Evolutionary conservation across 2,797 vertebrate species (phyloP).

Genomic region (Amblyraja radiata): DNA sequence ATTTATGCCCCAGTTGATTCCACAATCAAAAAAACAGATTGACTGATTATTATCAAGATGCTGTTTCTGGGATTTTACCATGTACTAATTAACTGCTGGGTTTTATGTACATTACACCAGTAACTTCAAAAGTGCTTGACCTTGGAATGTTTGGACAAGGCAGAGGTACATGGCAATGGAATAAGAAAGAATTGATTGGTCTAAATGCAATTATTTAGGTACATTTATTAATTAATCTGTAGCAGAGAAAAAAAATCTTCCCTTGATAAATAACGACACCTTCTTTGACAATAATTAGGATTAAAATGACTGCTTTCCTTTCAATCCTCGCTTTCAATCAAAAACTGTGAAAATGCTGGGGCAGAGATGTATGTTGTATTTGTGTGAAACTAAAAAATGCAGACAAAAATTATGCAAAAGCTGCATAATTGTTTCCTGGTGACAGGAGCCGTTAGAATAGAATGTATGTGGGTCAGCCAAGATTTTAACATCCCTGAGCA

Average conservation of each 20-base stretch:
- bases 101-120: neutral
- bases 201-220: neutral
- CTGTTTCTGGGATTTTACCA: neutral
- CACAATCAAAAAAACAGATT: too few species aligned
- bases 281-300: neutral
- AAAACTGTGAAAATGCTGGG: neutral
- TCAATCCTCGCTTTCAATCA: neutral
- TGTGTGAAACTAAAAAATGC: neutral
- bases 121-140: neutral
- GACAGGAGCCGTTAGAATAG: slow-evolving; percentile 7
- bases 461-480: slow-evolving; percentile 1
- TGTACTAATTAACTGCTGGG: neutral
- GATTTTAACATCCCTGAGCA: neutral
- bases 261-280: neutral
- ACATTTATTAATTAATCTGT: neutral
- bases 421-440: slow-evolving; percentile 31
- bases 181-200: neutral
- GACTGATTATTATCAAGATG: neutral
- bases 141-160: neutral
- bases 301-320: neutral
- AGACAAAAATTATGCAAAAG: slow-evolving; percentile 7
- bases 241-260: neutral
- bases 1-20: neutral
- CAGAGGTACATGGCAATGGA: neutral
- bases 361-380: neutral